A percentile compares a stretch with the other conserved stretches of the same genome.
phyloP scores from a whole-genome alignment of 2,888 invertebrate species.

The Aquatica leii region DNA sequence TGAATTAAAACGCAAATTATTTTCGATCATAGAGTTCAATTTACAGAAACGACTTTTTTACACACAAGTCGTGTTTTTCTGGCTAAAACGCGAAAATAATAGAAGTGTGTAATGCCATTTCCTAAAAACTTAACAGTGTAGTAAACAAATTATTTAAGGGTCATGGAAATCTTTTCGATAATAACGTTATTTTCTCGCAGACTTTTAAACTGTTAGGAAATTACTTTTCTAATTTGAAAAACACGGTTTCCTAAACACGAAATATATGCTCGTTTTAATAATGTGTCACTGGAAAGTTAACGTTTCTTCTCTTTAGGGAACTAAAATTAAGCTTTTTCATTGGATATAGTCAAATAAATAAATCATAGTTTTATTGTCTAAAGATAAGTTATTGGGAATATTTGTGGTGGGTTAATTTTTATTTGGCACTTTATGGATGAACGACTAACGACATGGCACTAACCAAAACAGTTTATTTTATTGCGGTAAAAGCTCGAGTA shows the following conservation, averaged over 20 bases:
- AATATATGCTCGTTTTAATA: too few relatives aligned
- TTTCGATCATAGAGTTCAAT: too few relatives aligned
- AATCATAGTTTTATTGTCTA: not conserved
- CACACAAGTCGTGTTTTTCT: too few relatives aligned
- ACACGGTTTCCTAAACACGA: constrained; percentile 6
- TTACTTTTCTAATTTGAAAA: constrained; percentile 19
- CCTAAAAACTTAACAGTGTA: not conserved
- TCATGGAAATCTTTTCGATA: constrained; percentile 22
- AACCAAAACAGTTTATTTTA: too few relatives aligned
- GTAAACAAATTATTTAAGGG: constrained; percentile 9
- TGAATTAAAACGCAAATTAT: too few relatives aligned
- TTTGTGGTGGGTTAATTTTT: too few relatives aligned
- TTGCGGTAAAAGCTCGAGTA: not conserved
- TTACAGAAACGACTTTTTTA: too few relatives aligned
- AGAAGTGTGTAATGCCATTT: not conserved
- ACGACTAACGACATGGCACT: too few relatives aligned
- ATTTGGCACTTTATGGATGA: too few relatives aligned
- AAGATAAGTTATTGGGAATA: too few relatives aligned
- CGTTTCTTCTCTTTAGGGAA: constrained; percentile 5
- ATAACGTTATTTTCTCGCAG: constrained; percentile 23
- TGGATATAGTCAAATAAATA: not conserved
- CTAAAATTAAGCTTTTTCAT: constrained; percentile 4
- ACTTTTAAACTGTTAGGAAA: constrained; percentile 19
- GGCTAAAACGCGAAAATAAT: too few relatives aligned
- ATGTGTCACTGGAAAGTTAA: too few relatives aligned